These are phyloP conservation scores for Aramus guarauna DNA, from an alignment of 2,113 vertebrate species.

Conservation along the genomic window DNA sequence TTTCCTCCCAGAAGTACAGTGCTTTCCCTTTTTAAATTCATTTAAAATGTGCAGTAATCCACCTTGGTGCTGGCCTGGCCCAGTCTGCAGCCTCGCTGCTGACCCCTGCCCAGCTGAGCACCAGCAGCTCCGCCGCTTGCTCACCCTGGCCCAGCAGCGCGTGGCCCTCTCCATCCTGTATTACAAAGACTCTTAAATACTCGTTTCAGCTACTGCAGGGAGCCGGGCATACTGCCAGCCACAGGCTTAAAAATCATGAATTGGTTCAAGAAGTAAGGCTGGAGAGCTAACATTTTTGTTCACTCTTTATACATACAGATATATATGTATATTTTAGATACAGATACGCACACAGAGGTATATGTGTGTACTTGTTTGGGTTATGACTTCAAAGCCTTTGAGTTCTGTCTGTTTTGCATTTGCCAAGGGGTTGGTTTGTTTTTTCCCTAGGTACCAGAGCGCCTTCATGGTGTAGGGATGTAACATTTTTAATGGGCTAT, in stretches of 20 bases:
- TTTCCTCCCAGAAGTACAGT: neutral
- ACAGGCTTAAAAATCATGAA: neutral
- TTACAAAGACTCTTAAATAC: neutral
- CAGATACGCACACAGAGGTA: rapidly evolving
- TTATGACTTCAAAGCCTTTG: neutral
- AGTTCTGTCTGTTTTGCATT: neutral
- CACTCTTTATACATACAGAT: neutral
- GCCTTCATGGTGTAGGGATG: neutral
- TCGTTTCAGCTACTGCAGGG: neutral
- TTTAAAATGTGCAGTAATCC: neutral
- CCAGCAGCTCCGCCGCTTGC: rapidly evolving
- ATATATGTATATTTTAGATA: too few relatives aligned
- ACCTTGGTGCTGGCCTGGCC: neutral
- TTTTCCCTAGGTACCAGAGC: neutral
- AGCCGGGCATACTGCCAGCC: neutral
- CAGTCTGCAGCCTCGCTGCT: neutral
- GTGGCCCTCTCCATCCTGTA: neutral
- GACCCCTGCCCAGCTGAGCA: neutral
- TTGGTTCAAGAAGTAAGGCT: neutral
- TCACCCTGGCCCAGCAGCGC: neutral
- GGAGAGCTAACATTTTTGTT: neutral
- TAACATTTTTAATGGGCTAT: too few relatives aligned
- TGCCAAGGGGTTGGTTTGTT: neutral
- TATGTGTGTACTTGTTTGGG: neutral
- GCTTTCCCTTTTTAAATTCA: neutral